Evolutionary conservation across 64 coral and sea anemone genomes (phyloP), one percentile per base, ranked within the genome.

Genomic region (Astreopora myriophthalma): DNA sequence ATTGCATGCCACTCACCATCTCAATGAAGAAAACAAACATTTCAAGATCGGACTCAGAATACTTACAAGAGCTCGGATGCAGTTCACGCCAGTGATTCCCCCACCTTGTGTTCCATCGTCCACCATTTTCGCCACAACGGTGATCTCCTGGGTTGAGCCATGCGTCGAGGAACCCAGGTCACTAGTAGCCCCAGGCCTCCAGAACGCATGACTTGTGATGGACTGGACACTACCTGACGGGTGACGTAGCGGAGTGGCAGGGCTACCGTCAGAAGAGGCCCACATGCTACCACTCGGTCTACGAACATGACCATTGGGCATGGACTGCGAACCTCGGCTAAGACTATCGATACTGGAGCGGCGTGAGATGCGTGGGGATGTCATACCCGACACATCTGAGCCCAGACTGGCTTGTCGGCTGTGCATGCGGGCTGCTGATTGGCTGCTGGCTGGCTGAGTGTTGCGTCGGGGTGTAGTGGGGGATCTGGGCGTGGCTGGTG

Each of bases 31-130:
- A n/a, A n/a, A n/a, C n/a, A n/a, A n/a, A n/a, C n/a, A n/a, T n/a
- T 6, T 1, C 57, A 69, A 69, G 65, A 69, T 22, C 26, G 27
- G n/a, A 11, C 7, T 19, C 4, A 10, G n/a, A 48, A 4, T 48
- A 96, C 95, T 96, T 73, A 96, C 95, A 48, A 96, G 74, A 44
- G 92, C 87, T 73, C 87, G 68, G 48, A 96, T 96, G 30, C 95
- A 96, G 7, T 90, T 87, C 67, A 94, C 81, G 12, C 95, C 95
- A 16, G 75, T 94, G 13, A 82, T 69, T 67, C 87, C 89, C 26
- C 66, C 57, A 10, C 85, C 71, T 13, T 72, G 68, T 12, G 25
- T 75, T 40, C 93, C 95, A n/a, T 89, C 93, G 12, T 94, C 91
- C n/a, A 94, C 24, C 51, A 75, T 92, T 85, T 89, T 69, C 19